Conservation (phyloP, 1,140 invertebrate genomes). For the Aphidius ervi region DNA sequence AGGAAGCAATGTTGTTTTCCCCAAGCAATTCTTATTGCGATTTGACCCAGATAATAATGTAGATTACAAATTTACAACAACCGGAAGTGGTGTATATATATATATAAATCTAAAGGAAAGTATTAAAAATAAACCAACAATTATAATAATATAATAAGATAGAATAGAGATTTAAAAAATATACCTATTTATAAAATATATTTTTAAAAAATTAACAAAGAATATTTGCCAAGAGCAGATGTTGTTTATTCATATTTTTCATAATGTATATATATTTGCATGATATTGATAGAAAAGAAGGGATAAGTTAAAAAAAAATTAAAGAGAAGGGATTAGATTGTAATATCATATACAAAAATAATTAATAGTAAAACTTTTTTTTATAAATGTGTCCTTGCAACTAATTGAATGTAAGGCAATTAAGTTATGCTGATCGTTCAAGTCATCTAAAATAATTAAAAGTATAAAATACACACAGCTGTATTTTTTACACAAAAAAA, state of each 20-base stretch:
- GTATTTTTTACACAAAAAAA: conserved; percentile 4
- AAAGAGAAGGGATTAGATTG: conserved; percentile 11
- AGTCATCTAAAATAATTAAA: conserved; percentile 28
- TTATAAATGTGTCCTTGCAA: conserved; percentile 18
- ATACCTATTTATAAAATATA: not conserved
- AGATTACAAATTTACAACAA: conserved; percentile 5
- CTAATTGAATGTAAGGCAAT: conserved; percentile 30
- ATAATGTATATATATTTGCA: not conserved
- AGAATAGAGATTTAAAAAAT: not conserved
- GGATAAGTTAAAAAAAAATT: conserved; percentile 23
- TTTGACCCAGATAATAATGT: conserved; percentile 7
- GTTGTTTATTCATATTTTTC: conserved; percentile 1
- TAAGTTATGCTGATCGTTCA: conserved; percentile 16
- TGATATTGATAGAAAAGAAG: not conserved
- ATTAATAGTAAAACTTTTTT: too few species aligned
- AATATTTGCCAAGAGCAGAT: not conserved
- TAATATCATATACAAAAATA: not conserved
- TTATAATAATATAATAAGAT: not conserved
- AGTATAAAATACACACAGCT: conserved; percentile 8
- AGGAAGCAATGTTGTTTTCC: conserved; percentile 4
- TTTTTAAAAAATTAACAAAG: not conserved
- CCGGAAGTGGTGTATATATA: not conserved
- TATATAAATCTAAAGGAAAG: not conserved
- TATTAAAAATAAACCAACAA: too few species aligned
- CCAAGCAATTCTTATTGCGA: conserved; percentile 5